A percentile compares a stretch with the other conserved stretches of the same genome.
These are phyloP conservation scores for Sceliomorpha sp. DNA, from an alignment of 2,888 invertebrate species.

Conservation along the genomic window DNA sequence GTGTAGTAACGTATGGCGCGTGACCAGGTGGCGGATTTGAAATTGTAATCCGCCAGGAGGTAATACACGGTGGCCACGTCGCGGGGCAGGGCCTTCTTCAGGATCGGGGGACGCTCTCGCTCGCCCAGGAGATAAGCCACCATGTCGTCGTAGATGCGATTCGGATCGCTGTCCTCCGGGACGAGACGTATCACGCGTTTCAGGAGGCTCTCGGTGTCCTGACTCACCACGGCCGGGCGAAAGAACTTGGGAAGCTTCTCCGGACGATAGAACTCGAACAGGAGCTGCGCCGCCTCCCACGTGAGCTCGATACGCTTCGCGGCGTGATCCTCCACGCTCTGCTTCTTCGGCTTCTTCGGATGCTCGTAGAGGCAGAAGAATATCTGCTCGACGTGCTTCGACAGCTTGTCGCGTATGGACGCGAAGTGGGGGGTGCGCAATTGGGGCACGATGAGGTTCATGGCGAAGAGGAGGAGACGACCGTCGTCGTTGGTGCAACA, in stretches of 20 bases:
- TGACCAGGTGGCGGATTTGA: conserved; percentile 84
- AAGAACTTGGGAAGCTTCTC: conserved; percentile 90
- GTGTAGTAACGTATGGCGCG: conserved; percentile 91
- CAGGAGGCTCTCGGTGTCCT: conserved; percentile 89
- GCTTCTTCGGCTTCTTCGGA: conserved; percentile 81
- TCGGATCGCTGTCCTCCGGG: conserved; percentile 86
- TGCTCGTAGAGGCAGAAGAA: conserved; percentile 93
- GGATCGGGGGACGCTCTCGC: conserved; percentile 82
- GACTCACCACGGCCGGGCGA: conserved; percentile 88
- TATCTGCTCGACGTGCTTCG: conserved; percentile 91
- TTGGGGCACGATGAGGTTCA: conserved; percentile 87
- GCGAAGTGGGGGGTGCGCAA: too few relatives aligned
- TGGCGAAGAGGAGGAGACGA: conserved; percentile 88
- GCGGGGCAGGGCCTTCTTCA: conserved; percentile 82
- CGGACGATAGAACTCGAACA: conserved; percentile 91
- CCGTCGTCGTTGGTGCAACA: conserved; percentile 91
- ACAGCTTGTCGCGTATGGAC: conserved; percentile 86
- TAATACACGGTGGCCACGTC: conserved; percentile 90
- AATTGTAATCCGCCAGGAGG: conserved; percentile 94
- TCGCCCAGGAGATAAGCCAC: conserved; percentile 86
- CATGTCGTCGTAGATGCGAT: conserved; percentile 83
- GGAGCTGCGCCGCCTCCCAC: conserved; percentile 87
- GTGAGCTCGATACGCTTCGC: conserved; percentile 85
- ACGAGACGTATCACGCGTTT: conserved; percentile 86
- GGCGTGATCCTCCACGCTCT: conserved; percentile 88